Percentiles rank a stretch among this genome's conserved stretches.
phyloP scores from a whole-genome alignment of 2,113 vertebrate species.

The Paramormyrops kingsleyae region DNA sequence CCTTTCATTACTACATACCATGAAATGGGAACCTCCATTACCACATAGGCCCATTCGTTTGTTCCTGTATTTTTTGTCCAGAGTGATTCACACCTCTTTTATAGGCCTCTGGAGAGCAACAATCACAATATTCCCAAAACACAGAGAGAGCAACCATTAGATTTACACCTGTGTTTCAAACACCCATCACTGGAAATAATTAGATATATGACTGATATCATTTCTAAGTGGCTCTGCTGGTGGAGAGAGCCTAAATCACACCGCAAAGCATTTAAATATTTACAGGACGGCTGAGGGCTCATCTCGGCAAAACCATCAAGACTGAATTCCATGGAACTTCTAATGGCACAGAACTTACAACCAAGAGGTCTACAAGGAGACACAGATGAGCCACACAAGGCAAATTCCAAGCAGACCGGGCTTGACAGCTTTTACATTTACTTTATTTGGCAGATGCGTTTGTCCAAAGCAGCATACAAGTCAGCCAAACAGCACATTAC shows the following conservation, averaged over 20 bases:
- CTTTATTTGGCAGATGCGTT: neutral
- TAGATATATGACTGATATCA: constrained; percentile 9
- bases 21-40: neutral
- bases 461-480: neutral
- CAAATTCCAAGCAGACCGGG: neutral
- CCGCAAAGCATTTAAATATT: constrained; percentile 8
- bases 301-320: neutral
- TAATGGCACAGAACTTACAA: neutral
- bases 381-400: neutral
- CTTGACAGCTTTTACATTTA: neutral
- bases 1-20: neutral
- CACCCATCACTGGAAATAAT: neutral
- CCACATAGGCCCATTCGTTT: neutral
- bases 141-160: neutral
- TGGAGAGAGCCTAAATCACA: neutral
- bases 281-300: neutral
- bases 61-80: neutral
- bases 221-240: neutral
- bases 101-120: neutral
- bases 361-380: neutral
- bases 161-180: neutral
- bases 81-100: neutral
- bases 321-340: neutral
- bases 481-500: neutral
- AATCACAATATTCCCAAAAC: neutral